These are phyloP conservation scores for Tenualosa ilisha DNA, from an alignment of 2,797 vertebrate genomes.

Conservation along the genomic window DNA sequence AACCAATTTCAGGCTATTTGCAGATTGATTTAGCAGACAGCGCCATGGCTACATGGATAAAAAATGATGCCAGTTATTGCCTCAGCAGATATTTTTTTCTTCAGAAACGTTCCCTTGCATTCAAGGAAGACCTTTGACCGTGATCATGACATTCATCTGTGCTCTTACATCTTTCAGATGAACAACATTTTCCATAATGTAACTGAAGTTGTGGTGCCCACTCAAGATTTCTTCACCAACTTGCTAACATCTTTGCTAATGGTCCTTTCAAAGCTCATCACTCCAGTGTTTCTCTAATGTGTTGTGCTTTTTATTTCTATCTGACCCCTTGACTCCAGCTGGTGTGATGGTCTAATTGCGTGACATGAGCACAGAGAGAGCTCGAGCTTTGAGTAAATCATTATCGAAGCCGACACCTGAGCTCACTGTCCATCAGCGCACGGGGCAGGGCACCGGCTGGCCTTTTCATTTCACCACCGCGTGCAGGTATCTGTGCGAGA, in stretches of 20 bases:
- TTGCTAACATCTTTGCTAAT: not conserved
- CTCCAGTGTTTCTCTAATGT: not conserved
- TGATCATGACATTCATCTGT: not conserved
- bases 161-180: no score
- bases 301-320: not conserved
- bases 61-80: not conserved
- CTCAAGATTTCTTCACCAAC: not conserved
- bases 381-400: not conserved
- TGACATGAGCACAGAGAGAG: not conserved
- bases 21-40: not conserved
- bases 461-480: not conserved
- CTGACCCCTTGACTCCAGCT: not conserved
- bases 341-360: not conserved
- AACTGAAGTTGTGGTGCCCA: not conserved
- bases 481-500: not conserved
- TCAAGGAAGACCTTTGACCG: not conserved
- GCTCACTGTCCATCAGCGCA: not conserved
- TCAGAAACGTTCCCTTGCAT: not conserved
- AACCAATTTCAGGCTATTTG: not conserved
- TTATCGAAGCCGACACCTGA: constrained; percentile 8
- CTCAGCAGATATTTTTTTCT: not conserved
- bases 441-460: not conserved
- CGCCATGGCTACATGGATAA: not conserved
- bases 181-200: not conserved
- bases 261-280: not conserved